Evolutionary conservation across 2,797 vertebrate genomes (phyloP).

Genomic region (Chiloscyllium punctatum): DNA sequence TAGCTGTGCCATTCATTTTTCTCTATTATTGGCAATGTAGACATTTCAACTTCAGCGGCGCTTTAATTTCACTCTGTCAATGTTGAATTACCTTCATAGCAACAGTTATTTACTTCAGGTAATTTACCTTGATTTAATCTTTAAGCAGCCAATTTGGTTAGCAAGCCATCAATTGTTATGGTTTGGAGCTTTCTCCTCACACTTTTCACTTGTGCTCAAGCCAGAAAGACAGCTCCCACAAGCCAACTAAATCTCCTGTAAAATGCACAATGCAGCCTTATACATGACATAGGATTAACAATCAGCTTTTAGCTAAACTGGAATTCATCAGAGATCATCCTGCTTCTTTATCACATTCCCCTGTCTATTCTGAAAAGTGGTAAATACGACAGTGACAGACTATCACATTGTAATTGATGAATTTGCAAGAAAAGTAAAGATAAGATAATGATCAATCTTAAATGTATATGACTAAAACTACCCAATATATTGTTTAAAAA

Average conservation of each 20-base stretch:
- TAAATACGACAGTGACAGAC: neutral
- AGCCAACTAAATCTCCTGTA: neutral
- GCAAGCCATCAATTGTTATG: neutral
- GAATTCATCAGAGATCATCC: neutral
- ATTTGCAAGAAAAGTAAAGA: neutral
- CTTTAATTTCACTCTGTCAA: neutral
- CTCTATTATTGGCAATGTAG: neutral
- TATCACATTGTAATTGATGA: neutral
- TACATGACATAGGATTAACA: neutral
- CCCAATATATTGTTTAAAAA: no score
- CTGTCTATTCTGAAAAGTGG: neutral
- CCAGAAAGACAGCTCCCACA: neutral
- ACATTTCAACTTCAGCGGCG: neutral
- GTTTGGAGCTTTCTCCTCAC: neutral
- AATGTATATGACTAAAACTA: neutral
- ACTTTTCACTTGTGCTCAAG: neutral
- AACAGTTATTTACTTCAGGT: neutral
- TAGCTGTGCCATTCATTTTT: neutral
- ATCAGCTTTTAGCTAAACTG: neutral
- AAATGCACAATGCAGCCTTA: neutral
- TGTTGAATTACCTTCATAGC: neutral
- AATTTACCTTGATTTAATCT: neutral
- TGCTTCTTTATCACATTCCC: neutral
- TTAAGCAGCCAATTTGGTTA: neutral
- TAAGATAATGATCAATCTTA: neutral